These are phyloP conservation scores for Drosophila sechellia DNA, from an alignment of 1,140 invertebrate genomes.

Conservation along the genomic window DNA sequence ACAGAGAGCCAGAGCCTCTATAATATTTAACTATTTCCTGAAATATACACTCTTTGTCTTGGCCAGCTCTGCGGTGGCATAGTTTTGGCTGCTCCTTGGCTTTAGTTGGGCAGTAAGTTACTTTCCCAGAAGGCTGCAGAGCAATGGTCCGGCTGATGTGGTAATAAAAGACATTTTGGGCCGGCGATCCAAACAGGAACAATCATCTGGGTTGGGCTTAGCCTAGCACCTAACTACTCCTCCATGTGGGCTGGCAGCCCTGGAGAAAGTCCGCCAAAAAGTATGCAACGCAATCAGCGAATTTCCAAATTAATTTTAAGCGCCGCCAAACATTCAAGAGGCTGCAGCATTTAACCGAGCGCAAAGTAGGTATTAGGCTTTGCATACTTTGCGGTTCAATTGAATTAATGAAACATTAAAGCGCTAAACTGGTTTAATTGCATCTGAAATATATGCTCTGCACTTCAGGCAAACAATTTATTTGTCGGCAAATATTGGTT, in stretches of 20 bases:
- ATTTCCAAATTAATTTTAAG: constrained; percentile 40
- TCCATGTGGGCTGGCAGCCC: background rate
- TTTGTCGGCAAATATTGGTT: constrained; percentile 10
- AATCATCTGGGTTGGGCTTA: background rate
- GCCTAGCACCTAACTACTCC: background rate
- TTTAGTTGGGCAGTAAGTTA: constrained; percentile 34
- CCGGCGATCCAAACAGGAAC: constrained; percentile 15
- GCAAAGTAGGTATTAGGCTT: constrained; percentile 21
- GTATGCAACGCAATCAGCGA: constrained; percentile 37
- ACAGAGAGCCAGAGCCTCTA: constrained; percentile 12
- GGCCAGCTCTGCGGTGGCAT: constrained; percentile 43
- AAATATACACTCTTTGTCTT: constrained; percentile 48
- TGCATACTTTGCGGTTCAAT: constrained; percentile 39
- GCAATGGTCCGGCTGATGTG: constrained; percentile 32
- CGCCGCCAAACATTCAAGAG: constrained; percentile 9
- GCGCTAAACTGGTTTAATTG: constrained; percentile 27
- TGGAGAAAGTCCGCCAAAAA: constrained; percentile 17
- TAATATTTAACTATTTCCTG: constrained; percentile 49
- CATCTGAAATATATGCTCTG: constrained; percentile 23
- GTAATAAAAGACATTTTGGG: constrained; percentile 31
- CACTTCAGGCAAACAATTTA: constrained; percentile 5
- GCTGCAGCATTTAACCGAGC: constrained; percentile 21
- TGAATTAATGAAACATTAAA: constrained; percentile 39
- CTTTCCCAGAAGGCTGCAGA: constrained; percentile 16
- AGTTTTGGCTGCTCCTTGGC: constrained; percentile 35